Conservation (phyloP, 2,888 invertebrate species). For the Phaonia tiefii region DNA sequence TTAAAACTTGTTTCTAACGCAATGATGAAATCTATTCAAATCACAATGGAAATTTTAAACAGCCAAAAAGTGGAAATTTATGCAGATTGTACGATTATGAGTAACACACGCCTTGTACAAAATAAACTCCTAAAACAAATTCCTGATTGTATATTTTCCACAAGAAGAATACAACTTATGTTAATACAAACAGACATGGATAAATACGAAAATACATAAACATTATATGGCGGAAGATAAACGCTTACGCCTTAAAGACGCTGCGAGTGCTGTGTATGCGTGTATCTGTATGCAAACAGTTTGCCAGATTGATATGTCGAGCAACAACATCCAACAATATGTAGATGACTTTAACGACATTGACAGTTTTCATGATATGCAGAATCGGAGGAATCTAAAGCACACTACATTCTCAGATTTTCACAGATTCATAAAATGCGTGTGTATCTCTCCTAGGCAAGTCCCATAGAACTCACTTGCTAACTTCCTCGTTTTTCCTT, state of each 20-base stretch:
- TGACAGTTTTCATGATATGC: constrained; percentile 26
- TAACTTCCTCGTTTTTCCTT: background rate
- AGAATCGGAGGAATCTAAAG: background rate
- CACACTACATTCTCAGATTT: background rate
- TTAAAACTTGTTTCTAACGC: too few relatives aligned
- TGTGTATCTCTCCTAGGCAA: background rate
- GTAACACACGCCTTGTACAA: background rate
- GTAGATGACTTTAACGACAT: constrained; percentile 10
- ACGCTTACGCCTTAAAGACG: background rate
- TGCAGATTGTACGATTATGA: background rate
- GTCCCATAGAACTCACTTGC: background rate
- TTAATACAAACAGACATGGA: background rate
- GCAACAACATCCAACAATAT: background rate
- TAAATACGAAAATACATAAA: background rate
- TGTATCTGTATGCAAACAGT: background rate
- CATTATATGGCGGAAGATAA: background rate
- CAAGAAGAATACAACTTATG: background rate
- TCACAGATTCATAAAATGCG: constrained; percentile 8
- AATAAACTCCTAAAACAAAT: constrained; percentile 23
- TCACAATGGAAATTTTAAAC: constrained; percentile 16
- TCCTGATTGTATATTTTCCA: background rate
- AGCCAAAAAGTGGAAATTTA: background rate
- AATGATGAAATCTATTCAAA: constrained; percentile 17
- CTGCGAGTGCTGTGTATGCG: background rate
- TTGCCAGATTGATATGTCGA: constrained; percentile 21